Evolutionary conservation across 2,113 vertebrate genomes (phyloP).

Genomic region (Urocolius indicus): DNA sequence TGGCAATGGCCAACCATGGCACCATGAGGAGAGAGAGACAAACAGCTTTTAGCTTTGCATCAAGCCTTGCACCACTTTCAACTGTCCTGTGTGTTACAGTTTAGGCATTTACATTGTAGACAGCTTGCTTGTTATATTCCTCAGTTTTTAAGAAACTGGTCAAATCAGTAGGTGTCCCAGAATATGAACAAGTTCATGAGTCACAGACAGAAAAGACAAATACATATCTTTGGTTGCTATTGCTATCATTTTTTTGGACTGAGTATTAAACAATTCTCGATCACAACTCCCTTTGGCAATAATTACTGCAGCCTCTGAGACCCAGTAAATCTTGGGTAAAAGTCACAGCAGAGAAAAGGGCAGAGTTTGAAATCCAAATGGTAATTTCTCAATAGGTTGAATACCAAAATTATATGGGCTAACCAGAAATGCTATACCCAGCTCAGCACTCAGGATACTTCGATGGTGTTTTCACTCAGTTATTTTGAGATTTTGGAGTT

Average conservation of each 20-base stretch:
- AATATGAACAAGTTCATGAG: background rate
- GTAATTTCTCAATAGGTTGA: conserved; percentile 28
- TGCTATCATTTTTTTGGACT: conserved; percentile 7
- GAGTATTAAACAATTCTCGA: background rate
- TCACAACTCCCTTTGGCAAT: conserved; percentile 6
- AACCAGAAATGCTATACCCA: conserved; percentile 2
- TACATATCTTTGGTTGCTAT: background rate
- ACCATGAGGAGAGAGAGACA: background rate
- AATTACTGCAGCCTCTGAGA: background rate
- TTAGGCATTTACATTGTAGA: background rate
- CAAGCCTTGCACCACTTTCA: background rate
- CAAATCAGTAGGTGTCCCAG: background rate
- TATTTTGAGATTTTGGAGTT: background rate
- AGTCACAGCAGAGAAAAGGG: conserved; percentile 19
- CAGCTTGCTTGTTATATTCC: background rate
- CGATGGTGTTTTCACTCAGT: background rate
- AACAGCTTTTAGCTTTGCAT: background rate
- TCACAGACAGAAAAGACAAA: background rate
- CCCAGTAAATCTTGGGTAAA: conserved; percentile 35
- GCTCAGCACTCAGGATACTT: background rate
- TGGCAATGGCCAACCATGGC: background rate
- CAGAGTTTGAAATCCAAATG: conserved; percentile 15
- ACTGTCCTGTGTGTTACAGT: background rate
- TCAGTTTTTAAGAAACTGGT: background rate
- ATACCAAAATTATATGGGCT: background rate